phyloP scores from a whole-genome alignment of 2,888 invertebrate species.

The Hemicrepidius hirtus region DNA sequence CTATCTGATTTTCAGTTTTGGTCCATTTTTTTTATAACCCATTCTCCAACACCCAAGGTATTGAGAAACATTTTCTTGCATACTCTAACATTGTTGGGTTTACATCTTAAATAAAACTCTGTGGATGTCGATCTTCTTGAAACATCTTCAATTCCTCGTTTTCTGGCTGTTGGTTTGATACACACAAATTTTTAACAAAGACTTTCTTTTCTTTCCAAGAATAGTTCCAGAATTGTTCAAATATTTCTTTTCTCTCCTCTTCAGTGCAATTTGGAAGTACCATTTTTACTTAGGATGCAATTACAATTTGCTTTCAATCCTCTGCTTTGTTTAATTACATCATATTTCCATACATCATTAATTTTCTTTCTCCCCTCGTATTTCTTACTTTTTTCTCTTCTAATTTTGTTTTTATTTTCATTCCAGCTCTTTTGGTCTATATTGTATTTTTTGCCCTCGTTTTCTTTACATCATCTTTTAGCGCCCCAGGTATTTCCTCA shows the following conservation, averaged over 20 bases:
- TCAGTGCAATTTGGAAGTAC: neutral
- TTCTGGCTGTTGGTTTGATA: neutral
- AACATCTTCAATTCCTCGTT: slow-evolving; percentile 5
- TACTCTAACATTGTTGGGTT: neutral
- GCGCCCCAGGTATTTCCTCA: neutral
- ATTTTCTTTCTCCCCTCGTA: slow-evolving; percentile 21
- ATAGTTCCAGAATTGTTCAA: neutral
- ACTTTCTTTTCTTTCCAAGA: slow-evolving; percentile 2
- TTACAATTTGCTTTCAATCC: slow-evolving; percentile 3
- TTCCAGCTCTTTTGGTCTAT: slow-evolving; percentile 1
- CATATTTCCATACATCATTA: slow-evolving; percentile 1
- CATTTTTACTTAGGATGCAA: slow-evolving; percentile 23
- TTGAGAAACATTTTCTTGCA: slow-evolving; percentile 30
- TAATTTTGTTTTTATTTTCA: neutral
- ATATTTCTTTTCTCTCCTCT: neutral
- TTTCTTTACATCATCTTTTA: too few species aligned
- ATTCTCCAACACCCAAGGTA: slow-evolving; percentile 11
- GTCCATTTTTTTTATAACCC: neutral
- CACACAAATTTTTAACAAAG: neutral
- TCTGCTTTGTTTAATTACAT: too few species aligned
- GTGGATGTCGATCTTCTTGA: slow-evolving; percentile 15
- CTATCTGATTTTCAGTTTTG: neutral
- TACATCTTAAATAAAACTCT: slow-evolving; percentile 10
- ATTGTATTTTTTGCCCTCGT: neutral
- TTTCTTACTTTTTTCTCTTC: neutral